Evolutionary conservation across 1,140 invertebrate genomes (phyloP).

Genomic region (Limonius californicus): DNA sequence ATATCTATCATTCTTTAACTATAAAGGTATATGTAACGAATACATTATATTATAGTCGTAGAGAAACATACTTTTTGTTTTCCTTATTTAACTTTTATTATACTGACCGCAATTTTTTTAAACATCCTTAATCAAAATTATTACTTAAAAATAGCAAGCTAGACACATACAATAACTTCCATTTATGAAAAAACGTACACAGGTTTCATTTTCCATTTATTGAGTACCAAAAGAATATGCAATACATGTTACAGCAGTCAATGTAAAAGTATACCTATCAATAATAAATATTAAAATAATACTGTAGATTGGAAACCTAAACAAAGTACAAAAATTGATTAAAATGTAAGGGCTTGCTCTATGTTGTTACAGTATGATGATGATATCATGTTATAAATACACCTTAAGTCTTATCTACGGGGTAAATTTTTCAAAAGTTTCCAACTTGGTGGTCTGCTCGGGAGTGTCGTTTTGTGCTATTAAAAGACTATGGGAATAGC

Average conservation of each 20-base stretch:
- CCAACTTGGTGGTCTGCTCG: conserved; percentile 60
- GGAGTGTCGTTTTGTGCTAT: conserved; percentile 64
- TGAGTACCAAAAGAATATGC: background rate
- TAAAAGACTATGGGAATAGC: conserved; percentile 77
- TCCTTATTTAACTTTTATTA: too few species aligned
- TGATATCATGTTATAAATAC: background rate
- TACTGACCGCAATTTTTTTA: too few species aligned
- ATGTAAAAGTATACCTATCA: conserved; percentile 1
- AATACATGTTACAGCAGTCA: background rate
- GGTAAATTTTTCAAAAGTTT: conserved; percentile 52
- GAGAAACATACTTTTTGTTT: too few species aligned
- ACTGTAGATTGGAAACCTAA: background rate
- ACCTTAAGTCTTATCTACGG: conserved; percentile 16
- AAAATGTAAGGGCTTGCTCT: background rate
- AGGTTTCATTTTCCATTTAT: too few species aligned
- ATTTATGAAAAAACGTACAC: too few species aligned
- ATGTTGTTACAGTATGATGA: background rate
- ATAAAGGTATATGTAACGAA: too few species aligned
- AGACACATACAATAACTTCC: too few species aligned
- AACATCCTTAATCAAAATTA: too few species aligned
- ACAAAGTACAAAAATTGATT: background rate
- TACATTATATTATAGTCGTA: too few species aligned
- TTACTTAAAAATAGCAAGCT: too few species aligned
- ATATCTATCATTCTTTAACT: too few species aligned
- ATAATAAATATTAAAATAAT: background rate